Evolutionary conservation across 1,140 invertebrate genomes (phyloP).

Genomic region (Micrasema longulum): DNA sequence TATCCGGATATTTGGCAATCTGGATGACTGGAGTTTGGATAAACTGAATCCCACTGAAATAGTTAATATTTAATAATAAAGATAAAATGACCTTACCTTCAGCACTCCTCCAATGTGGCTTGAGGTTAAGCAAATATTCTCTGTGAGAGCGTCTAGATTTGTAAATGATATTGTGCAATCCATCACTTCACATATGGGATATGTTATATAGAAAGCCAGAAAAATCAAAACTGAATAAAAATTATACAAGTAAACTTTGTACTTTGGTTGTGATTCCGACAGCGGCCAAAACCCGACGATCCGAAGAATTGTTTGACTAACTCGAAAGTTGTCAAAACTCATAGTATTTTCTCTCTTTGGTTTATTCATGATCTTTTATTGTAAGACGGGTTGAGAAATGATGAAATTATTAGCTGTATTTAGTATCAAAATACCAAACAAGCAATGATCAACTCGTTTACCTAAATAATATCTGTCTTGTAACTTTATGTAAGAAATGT

Average conservation of each 20-base stretch:
- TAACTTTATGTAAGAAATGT: too few species aligned
- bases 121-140: constrained; percentile 26
- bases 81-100: constrained; percentile 4
- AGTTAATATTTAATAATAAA: too few species aligned
- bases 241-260: not conserved
- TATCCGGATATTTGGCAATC: too few species aligned
- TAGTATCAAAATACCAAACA: too few species aligned
- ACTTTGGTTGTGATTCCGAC: not conserved
- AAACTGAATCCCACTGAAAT: too few species aligned
- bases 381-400: too few species aligned
- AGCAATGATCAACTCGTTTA: too few species aligned
- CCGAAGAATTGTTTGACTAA: constrained; percentile 2
- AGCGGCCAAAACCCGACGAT: constrained; percentile 31
- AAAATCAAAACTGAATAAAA: not conserved
- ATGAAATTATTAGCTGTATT: too few species aligned
- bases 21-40: too few species aligned
- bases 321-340: constrained; percentile 14
- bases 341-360: too few species aligned
- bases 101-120: constrained; percentile 26
- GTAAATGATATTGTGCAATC: constrained; percentile 3
- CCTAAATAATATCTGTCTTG: too few species aligned
- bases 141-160: constrained; percentile 14
- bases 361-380: too few species aligned
- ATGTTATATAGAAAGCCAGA: constrained; percentile 6
- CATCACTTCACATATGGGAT: constrained; percentile 17